Conservation (phyloP, 2,797 vertebrate genomes). For the Anomalospiza imberbis region DNA sequence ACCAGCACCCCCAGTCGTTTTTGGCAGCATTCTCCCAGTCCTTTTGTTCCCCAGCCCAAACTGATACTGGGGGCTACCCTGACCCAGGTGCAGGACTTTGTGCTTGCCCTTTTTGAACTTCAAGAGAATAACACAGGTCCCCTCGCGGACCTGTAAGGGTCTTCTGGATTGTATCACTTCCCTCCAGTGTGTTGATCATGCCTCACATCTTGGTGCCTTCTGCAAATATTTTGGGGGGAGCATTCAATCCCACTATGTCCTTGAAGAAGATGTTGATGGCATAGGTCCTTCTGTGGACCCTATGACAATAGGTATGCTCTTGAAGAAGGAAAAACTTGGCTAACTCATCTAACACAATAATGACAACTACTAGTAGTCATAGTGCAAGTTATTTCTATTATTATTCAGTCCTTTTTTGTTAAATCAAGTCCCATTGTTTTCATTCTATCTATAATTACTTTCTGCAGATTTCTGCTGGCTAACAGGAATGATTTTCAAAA, state of each 20-base stretch:
- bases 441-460: background rate
- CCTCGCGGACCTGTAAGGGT: background rate
- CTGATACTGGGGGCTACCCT: fast-evolving
- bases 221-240: background rate
- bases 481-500: background rate
- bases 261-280: background rate
- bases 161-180: background rate
- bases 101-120: background rate
- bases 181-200: fast-evolving
- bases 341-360: background rate
- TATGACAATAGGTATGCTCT: too few species aligned
- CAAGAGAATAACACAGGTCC: background rate
- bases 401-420: background rate
- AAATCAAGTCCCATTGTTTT: background rate
- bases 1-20: fast-evolving
- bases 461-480: background rate
- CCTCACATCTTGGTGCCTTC: background rate
- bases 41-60: background rate
- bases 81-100: background rate
- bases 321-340: background rate
- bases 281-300: background rate
- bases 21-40: fast-evolving
- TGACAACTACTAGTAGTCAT: background rate
- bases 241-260: background rate
- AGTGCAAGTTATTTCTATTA: background rate